A percentile compares a stretch with the other conserved stretches of the same genome.
Evolutionary conservation across 2,888 invertebrate species (phyloP).

Genomic region (Yponomeuta evonymella): DNA sequence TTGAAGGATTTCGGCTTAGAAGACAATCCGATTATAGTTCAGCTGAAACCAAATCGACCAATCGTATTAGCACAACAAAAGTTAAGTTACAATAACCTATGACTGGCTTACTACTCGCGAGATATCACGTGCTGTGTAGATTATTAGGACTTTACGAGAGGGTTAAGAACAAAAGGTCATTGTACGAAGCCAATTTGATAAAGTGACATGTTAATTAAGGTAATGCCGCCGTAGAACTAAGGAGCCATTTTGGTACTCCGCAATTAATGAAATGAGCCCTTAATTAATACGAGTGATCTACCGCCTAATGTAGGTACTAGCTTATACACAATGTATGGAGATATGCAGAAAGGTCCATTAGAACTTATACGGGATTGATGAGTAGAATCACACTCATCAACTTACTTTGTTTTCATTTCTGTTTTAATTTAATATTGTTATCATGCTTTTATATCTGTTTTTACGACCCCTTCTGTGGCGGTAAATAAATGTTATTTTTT

Average conservation of each 20-base stretch:
- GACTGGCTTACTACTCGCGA: neutral
- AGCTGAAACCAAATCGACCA: neutral
- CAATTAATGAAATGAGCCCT: neutral
- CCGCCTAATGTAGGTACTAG: no score
- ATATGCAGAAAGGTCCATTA: no score
- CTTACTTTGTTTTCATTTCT: no score
- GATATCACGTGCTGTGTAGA: neutral
- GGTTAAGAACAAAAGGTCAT: slow-evolving; percentile 17
- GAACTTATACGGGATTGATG: no score
- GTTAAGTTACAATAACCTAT: neutral
- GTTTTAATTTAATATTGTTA: no score
- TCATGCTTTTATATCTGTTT: no score
- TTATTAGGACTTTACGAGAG: neutral
- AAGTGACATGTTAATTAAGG: slow-evolving; percentile 15
- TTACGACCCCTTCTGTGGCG: no score
- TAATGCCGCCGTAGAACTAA: slow-evolving; percentile 1
- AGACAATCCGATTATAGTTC: neutral
- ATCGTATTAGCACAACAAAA: neutral
- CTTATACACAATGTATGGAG: no score
- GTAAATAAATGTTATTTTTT: no score
- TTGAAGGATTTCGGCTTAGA: neutral
- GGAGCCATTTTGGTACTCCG: neutral
- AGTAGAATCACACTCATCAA: no score
- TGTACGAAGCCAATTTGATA: slow-evolving; percentile 22
- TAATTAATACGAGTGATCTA: neutral